phyloP scores from a whole-genome alignment of 2,888 invertebrate genomes.

The Muschampia plurimacula region DNA sequence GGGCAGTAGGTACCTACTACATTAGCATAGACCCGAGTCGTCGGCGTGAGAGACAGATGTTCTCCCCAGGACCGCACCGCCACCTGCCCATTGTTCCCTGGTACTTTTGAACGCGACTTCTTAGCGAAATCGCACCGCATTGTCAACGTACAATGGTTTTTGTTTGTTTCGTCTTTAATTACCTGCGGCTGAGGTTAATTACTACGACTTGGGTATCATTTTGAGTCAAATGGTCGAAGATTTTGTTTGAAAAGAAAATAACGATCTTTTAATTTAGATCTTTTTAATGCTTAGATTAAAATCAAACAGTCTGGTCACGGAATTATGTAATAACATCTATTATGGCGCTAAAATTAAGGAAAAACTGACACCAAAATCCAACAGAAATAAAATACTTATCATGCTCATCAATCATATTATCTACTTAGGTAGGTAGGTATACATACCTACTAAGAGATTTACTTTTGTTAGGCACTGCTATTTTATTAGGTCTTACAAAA shows the following conservation, averaged over 20 bases:
- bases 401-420: no score
- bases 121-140: constrained; percentile 21
- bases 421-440: no score
- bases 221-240: not conserved
- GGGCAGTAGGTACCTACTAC: constrained; percentile 55
- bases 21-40: constrained; percentile 61
- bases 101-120: constrained; percentile 35
- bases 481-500: no score
- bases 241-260: not conserved
- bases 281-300: no score
- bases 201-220: not conserved
- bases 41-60: constrained; percentile 40
- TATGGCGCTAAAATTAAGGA: no score
- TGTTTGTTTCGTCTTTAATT: constrained; percentile 23
- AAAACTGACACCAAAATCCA: no score
- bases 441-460: no score
- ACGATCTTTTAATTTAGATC: no score
- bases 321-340: no score
- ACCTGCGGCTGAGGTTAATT: constrained; percentile 18
- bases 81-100: constrained; percentile 42
- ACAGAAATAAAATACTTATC: no score
- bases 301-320: no score
- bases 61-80: constrained; percentile 39
- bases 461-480: no score
- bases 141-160: constrained; percentile 13